These are phyloP conservation scores for Tenthredo amoena DNA, from an alignment of 2,888 invertebrate species.

Conservation along the genomic window DNA sequence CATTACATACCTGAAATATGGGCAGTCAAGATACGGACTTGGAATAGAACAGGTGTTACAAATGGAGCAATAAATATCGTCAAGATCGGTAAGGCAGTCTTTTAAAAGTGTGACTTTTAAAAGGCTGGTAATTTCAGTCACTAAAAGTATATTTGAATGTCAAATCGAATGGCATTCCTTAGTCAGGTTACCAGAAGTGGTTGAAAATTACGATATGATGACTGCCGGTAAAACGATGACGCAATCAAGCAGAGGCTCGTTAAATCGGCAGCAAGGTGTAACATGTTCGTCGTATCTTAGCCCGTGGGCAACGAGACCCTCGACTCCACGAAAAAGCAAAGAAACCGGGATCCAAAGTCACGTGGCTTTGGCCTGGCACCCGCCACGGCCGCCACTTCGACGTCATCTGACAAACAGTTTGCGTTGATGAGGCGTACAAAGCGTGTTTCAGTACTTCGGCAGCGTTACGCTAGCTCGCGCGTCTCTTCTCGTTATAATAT, in stretches of 20 bases:
- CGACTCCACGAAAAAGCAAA: slow-evolving; percentile 14
- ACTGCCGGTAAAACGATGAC: slow-evolving; percentile 25
- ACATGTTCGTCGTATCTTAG: slow-evolving; percentile 8
- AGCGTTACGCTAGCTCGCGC: slow-evolving; percentile 6
- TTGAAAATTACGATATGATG: slow-evolving; percentile 37
- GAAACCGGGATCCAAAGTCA: neutral
- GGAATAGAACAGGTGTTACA: slow-evolving; percentile 43
- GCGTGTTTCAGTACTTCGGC: slow-evolving; percentile 30
- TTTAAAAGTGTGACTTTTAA: slow-evolving; percentile 21
- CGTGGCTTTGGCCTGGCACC: slow-evolving; percentile 11
- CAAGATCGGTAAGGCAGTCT: slow-evolving; percentile 5
- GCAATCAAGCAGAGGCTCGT: slow-evolving; percentile 18
- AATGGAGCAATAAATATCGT: slow-evolving; percentile 45
- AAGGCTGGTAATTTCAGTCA: slow-evolving; percentile 42
- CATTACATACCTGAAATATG: slow-evolving; percentile 40
- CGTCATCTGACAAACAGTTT: slow-evolving; percentile 47
- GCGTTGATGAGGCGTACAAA: slow-evolving; percentile 51
- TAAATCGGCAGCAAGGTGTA: slow-evolving; percentile 20
- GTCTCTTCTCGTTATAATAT: slow-evolving; percentile 49
- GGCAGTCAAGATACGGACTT: slow-evolving; percentile 24
- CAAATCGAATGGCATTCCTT: slow-evolving; percentile 36
- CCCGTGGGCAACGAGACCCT: neutral
- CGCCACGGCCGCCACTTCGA: neutral
- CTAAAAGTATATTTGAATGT: slow-evolving; percentile 30
- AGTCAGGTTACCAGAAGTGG: slow-evolving; percentile 26